phyloP scores from a whole-genome alignment of 2,113 vertebrate genomes.

The Excalfactoria chinensis region DNA sequence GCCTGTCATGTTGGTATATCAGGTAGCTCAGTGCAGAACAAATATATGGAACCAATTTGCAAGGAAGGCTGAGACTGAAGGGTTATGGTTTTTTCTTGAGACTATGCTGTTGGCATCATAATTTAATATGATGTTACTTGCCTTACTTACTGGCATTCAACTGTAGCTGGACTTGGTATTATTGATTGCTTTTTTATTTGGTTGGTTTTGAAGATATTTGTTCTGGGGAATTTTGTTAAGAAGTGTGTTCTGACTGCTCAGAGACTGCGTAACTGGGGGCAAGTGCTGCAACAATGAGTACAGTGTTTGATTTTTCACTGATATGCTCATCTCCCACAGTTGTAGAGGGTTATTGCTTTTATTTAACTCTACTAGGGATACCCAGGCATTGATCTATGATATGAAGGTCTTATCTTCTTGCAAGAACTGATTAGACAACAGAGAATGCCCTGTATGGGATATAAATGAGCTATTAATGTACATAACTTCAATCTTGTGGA shows the following conservation, averaged over 20 bases:
- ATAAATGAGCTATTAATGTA: neutral
- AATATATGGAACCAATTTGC: neutral
- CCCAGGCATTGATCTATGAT: fast-evolving
- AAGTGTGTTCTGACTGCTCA: neutral
- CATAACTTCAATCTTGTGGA: neutral
- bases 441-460: neutral
- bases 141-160: slow-evolving; percentile 1
- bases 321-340: neutral
- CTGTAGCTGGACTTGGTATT: neutral
- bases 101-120: neutral
- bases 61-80: neutral
- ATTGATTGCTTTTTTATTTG: neutral
- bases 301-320: neutral
- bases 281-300: neutral
- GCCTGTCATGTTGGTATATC: neutral
- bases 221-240: neutral
- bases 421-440: neutral
- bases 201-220: neutral
- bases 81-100: neutral
- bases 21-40: neutral
- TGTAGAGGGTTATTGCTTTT: neutral
- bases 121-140: slow-evolving; percentile 2
- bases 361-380: neutral
- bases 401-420: neutral
- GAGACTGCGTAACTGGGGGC: neutral